A percentile compares a stretch with the other conserved stretches of the same genome.
Conservation (phyloP, 1,140 invertebrate genomes). For the Drosophila parabipectinata region DNA sequence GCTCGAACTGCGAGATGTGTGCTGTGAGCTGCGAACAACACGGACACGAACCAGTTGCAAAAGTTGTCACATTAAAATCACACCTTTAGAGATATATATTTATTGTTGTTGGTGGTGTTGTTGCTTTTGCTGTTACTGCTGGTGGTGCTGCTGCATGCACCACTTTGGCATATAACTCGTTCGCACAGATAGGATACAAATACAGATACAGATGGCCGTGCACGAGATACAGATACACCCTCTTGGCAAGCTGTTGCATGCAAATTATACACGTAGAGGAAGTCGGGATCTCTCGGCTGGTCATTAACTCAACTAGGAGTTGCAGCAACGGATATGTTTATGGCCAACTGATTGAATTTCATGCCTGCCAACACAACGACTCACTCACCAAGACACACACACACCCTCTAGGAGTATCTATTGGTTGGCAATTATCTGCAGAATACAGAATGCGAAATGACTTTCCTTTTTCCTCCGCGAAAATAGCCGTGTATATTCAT, state of each 20-base stretch:
- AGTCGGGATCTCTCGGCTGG: slow-evolving; percentile 45
- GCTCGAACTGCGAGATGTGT: background rate
- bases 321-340: slow-evolving; percentile 60
- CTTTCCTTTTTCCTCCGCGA: slow-evolving; percentile 52
- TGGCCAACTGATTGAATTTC: slow-evolving; percentile 63
- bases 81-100: slow-evolving; percentile 78
- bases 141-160: slow-evolving; percentile 41
- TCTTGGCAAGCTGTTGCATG: slow-evolving; percentile 65
- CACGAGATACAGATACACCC: slow-evolving; percentile 50
- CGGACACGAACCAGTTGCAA: slow-evolving; percentile 70
- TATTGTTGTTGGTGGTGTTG: slow-evolving; percentile 59
- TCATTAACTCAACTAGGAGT: slow-evolving; percentile 65
- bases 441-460: slow-evolving; percentile 17
- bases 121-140: slow-evolving; percentile 29
- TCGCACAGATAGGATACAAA: slow-evolving; percentile 43
- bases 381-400: background rate
- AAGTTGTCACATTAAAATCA: slow-evolving; percentile 82
- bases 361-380: slow-evolving; percentile 30
- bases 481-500: slow-evolving; percentile 11
- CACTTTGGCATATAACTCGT: slow-evolving; percentile 70
- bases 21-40: slow-evolving; percentile 4
- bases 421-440: slow-evolving; percentile 28
- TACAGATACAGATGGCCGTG: slow-evolving; percentile 23
- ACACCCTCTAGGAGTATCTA: slow-evolving; percentile 10
- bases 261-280: slow-evolving; percentile 69